phyloP scores from a whole-genome alignment of 2,113 vertebrate genomes.

The Strix uralensis region DNA sequence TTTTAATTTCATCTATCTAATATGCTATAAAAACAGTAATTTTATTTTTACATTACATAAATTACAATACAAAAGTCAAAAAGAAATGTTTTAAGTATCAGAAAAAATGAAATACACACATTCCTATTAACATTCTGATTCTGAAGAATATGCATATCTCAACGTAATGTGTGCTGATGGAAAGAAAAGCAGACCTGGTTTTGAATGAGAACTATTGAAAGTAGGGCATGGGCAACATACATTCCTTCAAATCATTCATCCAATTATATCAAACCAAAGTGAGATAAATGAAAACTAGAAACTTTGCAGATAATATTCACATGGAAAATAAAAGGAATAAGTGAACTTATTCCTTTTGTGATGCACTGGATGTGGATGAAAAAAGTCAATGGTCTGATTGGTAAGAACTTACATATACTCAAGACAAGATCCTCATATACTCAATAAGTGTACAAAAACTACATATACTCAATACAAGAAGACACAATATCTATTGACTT shows the following conservation, averaged over 20 bases:
- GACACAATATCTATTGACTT: not conserved
- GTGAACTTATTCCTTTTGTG: not conserved
- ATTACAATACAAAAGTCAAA: not conserved
- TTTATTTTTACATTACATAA: not conserved
- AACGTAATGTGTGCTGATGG: not conserved
- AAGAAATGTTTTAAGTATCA: not conserved
- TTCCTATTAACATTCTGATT: not conserved
- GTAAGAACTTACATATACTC: not conserved
- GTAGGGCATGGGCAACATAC: not conserved
- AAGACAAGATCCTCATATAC: not conserved
- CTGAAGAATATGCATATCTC: not conserved
- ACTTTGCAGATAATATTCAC: not conserved
- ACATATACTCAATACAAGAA: not conserved
- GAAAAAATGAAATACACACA: not conserved
- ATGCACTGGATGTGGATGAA: not conserved
- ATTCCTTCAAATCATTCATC: not conserved
- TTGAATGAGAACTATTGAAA: not conserved
- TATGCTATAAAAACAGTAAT: not conserved
- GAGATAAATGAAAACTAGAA: not conserved
- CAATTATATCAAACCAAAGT: not conserved
- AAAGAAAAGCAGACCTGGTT: not conserved
- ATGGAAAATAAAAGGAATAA: not conserved
- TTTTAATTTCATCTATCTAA: not conserved
- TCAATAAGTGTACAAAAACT: not conserved
- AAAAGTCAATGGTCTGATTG: not conserved